Conservation (phyloP, 2,113 vertebrate species). For the Peromyscus leucopus region DNA sequence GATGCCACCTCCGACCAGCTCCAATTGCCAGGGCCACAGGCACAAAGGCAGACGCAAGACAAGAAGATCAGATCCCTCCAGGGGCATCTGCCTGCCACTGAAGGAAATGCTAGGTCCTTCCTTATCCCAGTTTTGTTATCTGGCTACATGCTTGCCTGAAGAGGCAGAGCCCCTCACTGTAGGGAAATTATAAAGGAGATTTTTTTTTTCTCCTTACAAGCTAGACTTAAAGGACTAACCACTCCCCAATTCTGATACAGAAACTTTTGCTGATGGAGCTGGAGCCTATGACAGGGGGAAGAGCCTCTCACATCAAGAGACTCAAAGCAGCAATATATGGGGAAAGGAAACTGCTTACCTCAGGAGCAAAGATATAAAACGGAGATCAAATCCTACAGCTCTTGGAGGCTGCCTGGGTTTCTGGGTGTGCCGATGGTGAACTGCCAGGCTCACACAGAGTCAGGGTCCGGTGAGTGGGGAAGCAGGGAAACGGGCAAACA, state of each 20-base stretch:
- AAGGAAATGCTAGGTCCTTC: neutral
- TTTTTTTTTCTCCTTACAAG: neutral
- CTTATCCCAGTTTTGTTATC: neutral
- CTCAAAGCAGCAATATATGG: neutral
- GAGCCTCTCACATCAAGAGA: neutral
- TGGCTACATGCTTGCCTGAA: neutral
- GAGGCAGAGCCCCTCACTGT: neutral
- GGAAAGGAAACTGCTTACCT: neutral
- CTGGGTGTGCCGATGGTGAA: too few species aligned
- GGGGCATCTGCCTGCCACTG: neutral
- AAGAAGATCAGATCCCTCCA: neutral
- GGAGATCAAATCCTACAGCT: neutral
- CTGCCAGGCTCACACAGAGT: neutral
- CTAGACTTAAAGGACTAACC: neutral
- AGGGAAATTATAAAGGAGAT: neutral
- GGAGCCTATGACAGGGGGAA: neutral
- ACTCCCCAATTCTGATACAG: neutral
- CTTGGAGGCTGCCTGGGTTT: neutral
- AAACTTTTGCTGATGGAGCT: neutral
- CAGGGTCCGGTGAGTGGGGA: neutral
- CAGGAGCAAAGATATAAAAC: neutral
- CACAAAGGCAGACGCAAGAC: neutral
- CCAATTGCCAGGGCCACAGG: neutral
- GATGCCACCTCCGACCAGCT: neutral
- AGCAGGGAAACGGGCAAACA: neutral